Base-by-base conservation (phyloP, 1,140 invertebrate species). In the Anthonomus grandis region DNA sequence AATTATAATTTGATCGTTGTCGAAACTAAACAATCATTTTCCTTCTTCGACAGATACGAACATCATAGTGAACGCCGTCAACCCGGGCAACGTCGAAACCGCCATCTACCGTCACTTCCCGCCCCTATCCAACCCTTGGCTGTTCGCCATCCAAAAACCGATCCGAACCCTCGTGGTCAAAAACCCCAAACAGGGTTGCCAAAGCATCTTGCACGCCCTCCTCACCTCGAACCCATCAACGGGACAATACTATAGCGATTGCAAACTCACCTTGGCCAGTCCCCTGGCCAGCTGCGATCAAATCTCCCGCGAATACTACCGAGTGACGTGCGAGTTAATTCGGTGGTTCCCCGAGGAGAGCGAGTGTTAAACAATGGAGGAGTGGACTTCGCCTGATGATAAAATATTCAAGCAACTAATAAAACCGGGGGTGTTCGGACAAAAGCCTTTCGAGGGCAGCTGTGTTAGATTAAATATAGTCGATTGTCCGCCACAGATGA, bases 81-180 rank as follows among this genome's bases (percentile, higher is more conserved):
- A 76, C 61, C 75, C 75, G 18, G 75, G 75, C 34, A 74, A 74
- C 41, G 66, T 68, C 5, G 70, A 75, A 59, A 75, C 73, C 2
- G 15, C 44, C 2, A 70, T 76, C 36, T 73, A 64, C 53, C 57
- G 72, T 22, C 48, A 73, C 50, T 75, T 70, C 58, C 70, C 70
- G 21, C 61, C 55, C n/a, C 41, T 71, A 17, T 61, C 54, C 34
- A 73, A 73, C 44, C 52, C 57, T 8, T 67, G 60, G 42, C 49
- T 73, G 17, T 70, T 65, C 42, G 62, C 57, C 13, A 36, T 74
- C 12, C 71, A 74, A 59, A 70, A 64, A 63, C 71, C 69, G 22
- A 67, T 75, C 18, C 61, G 71, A 23, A 10, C 64, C 15, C 15
- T 74, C 15, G 52, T 72, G 4, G 54, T 72, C 10, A 73, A 74